phyloP scores from a whole-genome alignment of 2,797 vertebrate genomes.

The Syndactyla subalaris region DNA sequence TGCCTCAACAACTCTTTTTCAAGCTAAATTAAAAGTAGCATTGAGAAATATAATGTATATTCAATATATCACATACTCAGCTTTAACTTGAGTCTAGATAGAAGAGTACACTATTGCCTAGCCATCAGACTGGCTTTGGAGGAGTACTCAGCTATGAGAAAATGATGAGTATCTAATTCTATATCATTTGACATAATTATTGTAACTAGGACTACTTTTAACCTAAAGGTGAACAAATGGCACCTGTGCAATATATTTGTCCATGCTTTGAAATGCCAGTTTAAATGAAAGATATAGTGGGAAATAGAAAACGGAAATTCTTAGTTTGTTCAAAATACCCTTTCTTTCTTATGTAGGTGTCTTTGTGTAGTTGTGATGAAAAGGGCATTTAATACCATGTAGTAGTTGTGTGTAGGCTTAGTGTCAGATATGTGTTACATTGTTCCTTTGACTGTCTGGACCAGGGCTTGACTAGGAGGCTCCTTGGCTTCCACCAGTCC shows the following conservation, averaged over 20 bases:
- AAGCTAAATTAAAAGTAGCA: neutral
- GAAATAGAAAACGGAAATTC: neutral
- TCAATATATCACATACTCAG: neutral
- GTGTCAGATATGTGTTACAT: accelerated
- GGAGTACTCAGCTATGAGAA: conserved; percentile 1
- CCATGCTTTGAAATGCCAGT: neutral
- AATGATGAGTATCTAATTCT: conserved; percentile 23
- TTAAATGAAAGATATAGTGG: neutral
- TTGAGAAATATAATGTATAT: neutral
- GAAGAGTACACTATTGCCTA: neutral
- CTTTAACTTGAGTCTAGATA: neutral
- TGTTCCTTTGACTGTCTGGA: neutral
- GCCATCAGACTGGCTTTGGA: neutral
- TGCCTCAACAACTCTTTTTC: neutral
- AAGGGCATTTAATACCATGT: neutral
- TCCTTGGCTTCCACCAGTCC: neutral
- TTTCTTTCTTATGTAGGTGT: neutral
- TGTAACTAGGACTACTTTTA: conserved; percentile 7
- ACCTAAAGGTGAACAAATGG: neutral
- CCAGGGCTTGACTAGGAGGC: neutral
- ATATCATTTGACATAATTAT: conserved; percentile 2
- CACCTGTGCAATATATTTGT: neutral
- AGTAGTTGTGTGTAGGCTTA: neutral
- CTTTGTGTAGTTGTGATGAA: neutral
- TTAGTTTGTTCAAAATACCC: neutral